Conservation (phyloP, 2,888 invertebrate genomes). For the Lasioglossum leucozonium region DNA sequence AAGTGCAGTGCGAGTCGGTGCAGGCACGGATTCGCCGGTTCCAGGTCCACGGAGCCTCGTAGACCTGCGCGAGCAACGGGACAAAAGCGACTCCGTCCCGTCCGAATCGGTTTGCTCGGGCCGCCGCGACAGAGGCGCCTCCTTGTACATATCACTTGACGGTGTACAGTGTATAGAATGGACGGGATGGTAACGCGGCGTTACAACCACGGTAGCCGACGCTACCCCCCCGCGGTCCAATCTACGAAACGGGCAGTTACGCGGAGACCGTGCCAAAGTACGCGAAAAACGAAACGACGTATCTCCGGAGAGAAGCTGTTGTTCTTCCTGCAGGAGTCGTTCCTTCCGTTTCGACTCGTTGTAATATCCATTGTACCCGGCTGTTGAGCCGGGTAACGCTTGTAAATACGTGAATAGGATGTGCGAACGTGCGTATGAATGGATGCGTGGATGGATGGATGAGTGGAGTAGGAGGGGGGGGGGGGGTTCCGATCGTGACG, state of each 20-base stretch:
- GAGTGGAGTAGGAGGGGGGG: not conserved
- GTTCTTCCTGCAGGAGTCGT: constrained; percentile 1
- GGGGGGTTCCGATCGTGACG: constrained; percentile 38
- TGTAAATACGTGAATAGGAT: constrained; percentile 42
- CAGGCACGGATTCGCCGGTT: constrained; percentile 85
- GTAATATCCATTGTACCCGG: not conserved
- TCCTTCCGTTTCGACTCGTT: no score
- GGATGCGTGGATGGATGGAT: not conserved
- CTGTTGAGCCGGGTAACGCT: not conserved
- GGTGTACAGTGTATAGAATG: constrained; percentile 54
- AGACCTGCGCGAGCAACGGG: constrained; percentile 47
- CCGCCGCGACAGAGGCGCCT: constrained; percentile 36
- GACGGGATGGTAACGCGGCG: constrained; percentile 17
- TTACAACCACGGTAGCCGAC: constrained; percentile 26
- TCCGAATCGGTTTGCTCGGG: constrained; percentile 20
- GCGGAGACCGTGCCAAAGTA: not conserved
- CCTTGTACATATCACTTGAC: constrained; percentile 50
- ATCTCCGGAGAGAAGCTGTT: not conserved
- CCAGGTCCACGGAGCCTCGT: constrained; percentile 83
- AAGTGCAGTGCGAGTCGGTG: constrained; percentile 85
- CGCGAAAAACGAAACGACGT: not conserved
- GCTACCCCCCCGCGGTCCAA: constrained; percentile 1
- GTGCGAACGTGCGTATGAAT: not conserved
- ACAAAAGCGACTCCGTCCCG: not conserved
- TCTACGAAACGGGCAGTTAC: not conserved